Percentiles rank a stretch among this genome's conserved stretches.
Conservation (phyloP, 1,140 invertebrate genomes). For the Papilio helenus region DNA sequence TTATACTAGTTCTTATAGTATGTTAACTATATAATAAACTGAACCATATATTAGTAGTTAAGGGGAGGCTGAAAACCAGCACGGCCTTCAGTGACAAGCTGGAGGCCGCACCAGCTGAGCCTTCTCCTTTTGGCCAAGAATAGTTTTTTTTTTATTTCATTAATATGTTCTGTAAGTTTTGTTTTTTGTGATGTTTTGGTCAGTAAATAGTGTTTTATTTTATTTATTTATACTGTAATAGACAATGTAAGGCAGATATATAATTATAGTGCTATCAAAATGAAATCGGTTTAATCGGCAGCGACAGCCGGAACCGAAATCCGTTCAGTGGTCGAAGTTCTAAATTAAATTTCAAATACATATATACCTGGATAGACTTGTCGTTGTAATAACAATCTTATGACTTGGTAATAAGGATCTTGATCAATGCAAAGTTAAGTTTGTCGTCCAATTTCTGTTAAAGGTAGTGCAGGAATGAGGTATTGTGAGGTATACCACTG, state of each 20-base stretch:
- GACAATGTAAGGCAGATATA: not conserved
- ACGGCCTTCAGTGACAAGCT: too few species aligned
- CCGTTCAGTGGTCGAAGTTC: conserved; percentile 24
- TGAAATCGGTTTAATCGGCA: conserved; percentile 16
- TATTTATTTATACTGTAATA: too few species aligned
- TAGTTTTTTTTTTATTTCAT: too few species aligned
- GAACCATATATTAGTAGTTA: too few species aligned
- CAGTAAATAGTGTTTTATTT: too few species aligned
- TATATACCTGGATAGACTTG: not conserved
- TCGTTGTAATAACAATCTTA: not conserved
- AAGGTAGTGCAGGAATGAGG: conserved; percentile 1
- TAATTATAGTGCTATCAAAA: conserved; percentile 12
- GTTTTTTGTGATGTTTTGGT: too few species aligned
- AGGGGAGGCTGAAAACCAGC: too few species aligned
- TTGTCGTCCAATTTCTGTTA: not conserved
- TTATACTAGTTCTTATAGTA: too few species aligned
- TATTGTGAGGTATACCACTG: not conserved
- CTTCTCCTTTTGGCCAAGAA: too few species aligned
- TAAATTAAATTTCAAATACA: not conserved
- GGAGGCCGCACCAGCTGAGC: too few species aligned
- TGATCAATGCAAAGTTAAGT: not conserved
- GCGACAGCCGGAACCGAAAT: conserved; percentile 16
- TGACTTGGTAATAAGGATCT: not conserved
- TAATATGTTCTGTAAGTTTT: too few species aligned
- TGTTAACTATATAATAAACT: too few species aligned